These are phyloP conservation scores for Hirtodrosophila confusa DNA, from an alignment of 2,888 invertebrate genomes.

Conservation along the genomic window DNA sequence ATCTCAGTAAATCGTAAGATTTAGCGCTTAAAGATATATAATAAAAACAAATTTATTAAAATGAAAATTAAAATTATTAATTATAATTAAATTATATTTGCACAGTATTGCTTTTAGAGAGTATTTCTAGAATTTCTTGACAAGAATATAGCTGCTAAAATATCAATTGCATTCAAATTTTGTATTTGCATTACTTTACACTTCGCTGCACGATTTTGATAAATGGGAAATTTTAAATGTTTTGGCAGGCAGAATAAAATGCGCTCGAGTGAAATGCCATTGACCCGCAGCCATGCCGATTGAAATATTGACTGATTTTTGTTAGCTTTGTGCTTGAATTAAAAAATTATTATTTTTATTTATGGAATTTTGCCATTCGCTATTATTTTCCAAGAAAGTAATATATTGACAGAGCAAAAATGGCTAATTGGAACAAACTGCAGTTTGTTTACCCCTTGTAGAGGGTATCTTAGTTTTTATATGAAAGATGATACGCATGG, in stretches of 20 bases:
- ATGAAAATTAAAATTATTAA: too few relatives aligned
- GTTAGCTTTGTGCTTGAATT: slow-evolving; percentile 3
- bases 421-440: too few relatives aligned
- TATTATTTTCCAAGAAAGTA: too few relatives aligned
- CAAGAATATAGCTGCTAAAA: slow-evolving; percentile 4
- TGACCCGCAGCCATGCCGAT: slow-evolving; percentile 51
- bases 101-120: neutral
- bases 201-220: slow-evolving; percentile 61
- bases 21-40: too few relatives aligned
- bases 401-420: too few relatives aligned
- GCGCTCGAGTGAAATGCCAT: slow-evolving; percentile 42
- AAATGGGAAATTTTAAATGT: slow-evolving; percentile 47
- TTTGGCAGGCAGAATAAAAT: slow-evolving; percentile 43
- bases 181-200: slow-evolving; percentile 43
- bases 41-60: too few relatives aligned
- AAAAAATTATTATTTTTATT: slow-evolving; percentile 21
- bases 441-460: too few relatives aligned
- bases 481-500: too few relatives aligned
- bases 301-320: slow-evolving; percentile 58
- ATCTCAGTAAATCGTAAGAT: too few relatives aligned
- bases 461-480: too few relatives aligned
- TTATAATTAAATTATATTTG: too few relatives aligned
- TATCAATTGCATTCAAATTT: slow-evolving; percentile 21
- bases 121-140: neutral
- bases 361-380: slow-evolving; percentile 2